Conservation (phyloP, 2,797 vertebrate genomes). For the Esox masquinongy region DNA sequence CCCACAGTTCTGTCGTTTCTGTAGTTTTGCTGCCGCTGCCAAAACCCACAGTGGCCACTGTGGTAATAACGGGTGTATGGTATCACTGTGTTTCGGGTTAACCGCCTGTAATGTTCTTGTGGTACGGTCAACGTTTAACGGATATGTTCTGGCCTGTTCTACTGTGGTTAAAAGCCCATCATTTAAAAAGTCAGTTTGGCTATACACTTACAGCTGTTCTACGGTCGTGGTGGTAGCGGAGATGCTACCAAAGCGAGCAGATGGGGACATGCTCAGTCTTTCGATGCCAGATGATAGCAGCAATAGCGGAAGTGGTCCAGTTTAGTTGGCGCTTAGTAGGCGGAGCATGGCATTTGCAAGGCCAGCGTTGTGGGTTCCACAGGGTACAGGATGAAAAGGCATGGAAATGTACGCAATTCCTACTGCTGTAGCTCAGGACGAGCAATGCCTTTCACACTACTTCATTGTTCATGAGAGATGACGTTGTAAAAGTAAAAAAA, state of each 20-base stretch:
- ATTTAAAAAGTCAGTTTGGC: constrained; percentile 43
- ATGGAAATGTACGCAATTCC: no score
- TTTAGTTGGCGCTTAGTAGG: no score
- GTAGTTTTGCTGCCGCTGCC: constrained; percentile 33
- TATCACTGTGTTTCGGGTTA: constrained; percentile 35
- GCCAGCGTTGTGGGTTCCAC: no score
- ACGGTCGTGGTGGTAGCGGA: background rate
- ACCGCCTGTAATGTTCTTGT: constrained; percentile 45
- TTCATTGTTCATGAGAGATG: no score
- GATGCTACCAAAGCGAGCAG: background rate
- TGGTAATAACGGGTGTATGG: constrained; percentile 31
- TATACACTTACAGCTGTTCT: constrained; percentile 27
- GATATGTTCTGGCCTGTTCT: constrained; percentile 20
- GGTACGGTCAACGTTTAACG: constrained; percentile 38
- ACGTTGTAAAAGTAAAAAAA: no score
- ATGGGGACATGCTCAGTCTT: background rate
- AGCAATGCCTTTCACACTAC: no score
- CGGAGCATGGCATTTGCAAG: no score
- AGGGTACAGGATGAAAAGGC: no score
- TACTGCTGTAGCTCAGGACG: no score
- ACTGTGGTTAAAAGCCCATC: constrained; percentile 42
- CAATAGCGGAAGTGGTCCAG: background rate
- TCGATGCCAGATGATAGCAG: background rate
- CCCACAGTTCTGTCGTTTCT: background rate
- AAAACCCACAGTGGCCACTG: constrained; percentile 45